These are phyloP conservation scores for Drosophila colorata DNA, from an alignment of 2,888 invertebrate species.

Conservation along the genomic window DNA sequence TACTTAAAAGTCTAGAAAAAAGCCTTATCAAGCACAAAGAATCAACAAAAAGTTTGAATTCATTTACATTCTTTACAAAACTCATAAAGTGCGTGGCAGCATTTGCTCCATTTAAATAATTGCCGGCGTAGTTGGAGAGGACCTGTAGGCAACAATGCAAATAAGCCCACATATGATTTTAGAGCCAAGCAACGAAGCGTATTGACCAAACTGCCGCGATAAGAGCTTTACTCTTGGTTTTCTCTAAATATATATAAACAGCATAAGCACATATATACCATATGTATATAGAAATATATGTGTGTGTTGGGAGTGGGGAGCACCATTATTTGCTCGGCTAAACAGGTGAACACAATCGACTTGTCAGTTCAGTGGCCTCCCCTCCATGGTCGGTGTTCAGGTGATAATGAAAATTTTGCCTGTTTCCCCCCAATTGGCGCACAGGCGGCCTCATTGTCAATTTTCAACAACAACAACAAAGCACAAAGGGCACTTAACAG, in stretches of 20 bases:
- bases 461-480: slow-evolving; percentile 6
- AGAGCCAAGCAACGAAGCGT: slow-evolving; percentile 48
- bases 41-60: slow-evolving; percentile 15
- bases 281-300: background rate
- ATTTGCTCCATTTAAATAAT: slow-evolving; percentile 47
- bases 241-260: background rate
- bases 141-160: slow-evolving; percentile 34
- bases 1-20: background rate
- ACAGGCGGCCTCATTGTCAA: slow-evolving; percentile 47
- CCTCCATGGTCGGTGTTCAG: slow-evolving; percentile 33
- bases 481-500: slow-evolving; percentile 26
- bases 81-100: slow-evolving; percentile 21
- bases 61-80: slow-evolving; percentile 33
- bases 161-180: slow-evolving; percentile 25
- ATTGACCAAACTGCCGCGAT: slow-evolving; percentile 52
- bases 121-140: slow-evolving; percentile 17
- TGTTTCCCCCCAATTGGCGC: slow-evolving; percentile 12
- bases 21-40: slow-evolving; percentile 15
- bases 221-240: slow-evolving; percentile 22
- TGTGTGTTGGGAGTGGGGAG: background rate
- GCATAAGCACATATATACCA: slow-evolving; percentile 2
- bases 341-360: slow-evolving; percentile 56
- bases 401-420: slow-evolving; percentile 59
- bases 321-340: slow-evolving; percentile 55
- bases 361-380: slow-evolving; percentile 56